Conservation (phyloP, 2,113 vertebrate genomes). For the Alouatta palliata region DNA sequence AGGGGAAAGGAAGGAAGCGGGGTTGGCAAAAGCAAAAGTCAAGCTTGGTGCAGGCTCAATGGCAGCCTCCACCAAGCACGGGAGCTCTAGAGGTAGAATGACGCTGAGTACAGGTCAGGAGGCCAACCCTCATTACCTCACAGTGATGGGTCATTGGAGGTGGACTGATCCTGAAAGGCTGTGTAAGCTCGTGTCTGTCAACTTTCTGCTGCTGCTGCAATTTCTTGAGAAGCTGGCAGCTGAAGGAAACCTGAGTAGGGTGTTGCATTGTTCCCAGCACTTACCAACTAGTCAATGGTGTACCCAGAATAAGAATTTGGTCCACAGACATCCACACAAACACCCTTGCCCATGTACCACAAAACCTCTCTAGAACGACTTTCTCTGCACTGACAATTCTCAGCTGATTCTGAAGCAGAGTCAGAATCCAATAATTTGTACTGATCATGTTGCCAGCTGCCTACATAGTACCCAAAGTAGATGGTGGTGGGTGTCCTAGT, state of each 20-base stretch:
- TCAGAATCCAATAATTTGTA: not conserved
- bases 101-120: not conserved
- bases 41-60: not conserved
- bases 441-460: not conserved
- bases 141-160: not conserved
- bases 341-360: rapidly evolving
- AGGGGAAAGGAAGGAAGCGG: not conserved
- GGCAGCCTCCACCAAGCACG: not conserved
- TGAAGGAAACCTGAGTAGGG: not conserved
- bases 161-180: not conserved
- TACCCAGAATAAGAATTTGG: not conserved
- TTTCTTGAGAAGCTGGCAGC: not conserved
- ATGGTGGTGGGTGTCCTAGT: not conserved
- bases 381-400: not conserved
- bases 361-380: not conserved
- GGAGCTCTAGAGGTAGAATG: not conserved
- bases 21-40: not conserved
- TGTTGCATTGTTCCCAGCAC: not conserved
- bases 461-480: not conserved
- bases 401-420: not conserved
- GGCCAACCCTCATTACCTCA: not conserved
- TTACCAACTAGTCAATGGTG: not conserved
- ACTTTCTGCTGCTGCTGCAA: not conserved
- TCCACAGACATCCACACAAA: not conserved
- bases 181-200: not conserved